phyloP scores from a whole-genome alignment of 2,888 invertebrate species.

The Torymus tubicola region DNA sequence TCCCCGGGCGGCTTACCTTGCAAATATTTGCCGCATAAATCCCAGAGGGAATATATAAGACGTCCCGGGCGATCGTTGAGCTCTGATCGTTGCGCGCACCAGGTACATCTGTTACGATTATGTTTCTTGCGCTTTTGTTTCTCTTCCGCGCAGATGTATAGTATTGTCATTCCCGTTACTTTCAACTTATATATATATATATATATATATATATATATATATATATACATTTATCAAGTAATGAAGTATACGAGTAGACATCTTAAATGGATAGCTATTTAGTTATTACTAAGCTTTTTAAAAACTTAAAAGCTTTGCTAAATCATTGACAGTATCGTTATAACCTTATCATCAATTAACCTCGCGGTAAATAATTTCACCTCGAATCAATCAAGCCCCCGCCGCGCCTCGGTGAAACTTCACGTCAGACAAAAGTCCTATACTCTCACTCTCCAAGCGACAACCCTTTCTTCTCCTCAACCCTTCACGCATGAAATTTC shows the following conservation, averaged over 20 bases:
- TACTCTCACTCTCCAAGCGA: background rate
- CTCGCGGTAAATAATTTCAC: slow-evolving; percentile 23
- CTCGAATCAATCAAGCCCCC: background rate
- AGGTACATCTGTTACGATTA: slow-evolving; percentile 45
- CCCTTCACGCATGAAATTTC: slow-evolving; percentile 33
- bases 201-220: too few relatives aligned
- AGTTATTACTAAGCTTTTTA: too few relatives aligned
- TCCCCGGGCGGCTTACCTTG: slow-evolving; percentile 60
- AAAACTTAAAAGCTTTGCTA: too few relatives aligned
- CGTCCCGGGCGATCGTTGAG: slow-evolving; percentile 16
- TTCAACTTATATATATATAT: too few relatives aligned
- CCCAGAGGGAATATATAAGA: slow-evolving; percentile 48
- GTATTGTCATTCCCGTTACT: too few relatives aligned
- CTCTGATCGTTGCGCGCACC: slow-evolving; percentile 6
- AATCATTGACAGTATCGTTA: too few relatives aligned
- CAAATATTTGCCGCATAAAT: slow-evolving; percentile 70
- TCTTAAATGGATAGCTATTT: too few relatives aligned
- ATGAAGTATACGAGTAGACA: too few relatives aligned
- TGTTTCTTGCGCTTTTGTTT: slow-evolving; percentile 24
- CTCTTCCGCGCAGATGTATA: background rate
- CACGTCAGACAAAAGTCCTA: slow-evolving; percentile 39
- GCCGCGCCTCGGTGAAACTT: background rate
- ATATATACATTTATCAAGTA: too few relatives aligned
- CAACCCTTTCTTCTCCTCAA: background rate
- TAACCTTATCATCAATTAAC: too few relatives aligned